A percentile compares a stretch with the other conserved stretches of the same genome.
These are phyloP conservation scores for Melanogrammus aeglefinus DNA, from an alignment of 2,797 vertebrate genomes.

Conservation along the genomic window DNA sequence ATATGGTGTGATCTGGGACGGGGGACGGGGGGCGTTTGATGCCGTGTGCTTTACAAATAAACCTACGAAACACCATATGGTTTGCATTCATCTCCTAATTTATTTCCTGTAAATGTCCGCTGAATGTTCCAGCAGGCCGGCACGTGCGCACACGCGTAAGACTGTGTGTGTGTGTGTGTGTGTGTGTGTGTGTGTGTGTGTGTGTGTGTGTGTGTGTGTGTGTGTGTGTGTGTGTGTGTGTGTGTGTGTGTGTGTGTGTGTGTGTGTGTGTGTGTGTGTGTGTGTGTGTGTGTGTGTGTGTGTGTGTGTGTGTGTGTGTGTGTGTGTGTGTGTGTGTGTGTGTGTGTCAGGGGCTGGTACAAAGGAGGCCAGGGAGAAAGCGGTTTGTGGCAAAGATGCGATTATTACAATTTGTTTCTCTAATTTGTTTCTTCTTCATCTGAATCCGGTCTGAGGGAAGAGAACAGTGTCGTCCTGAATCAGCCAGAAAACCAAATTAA, in stretches of 20 bases:
- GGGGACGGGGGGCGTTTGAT: constrained; percentile 92
- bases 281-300: constrained; percentile 53
- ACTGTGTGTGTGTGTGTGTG: background rate
- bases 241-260: no score
- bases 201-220: background rate
- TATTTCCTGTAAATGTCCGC: constrained; percentile 99
- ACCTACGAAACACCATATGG: constrained; percentile 94
- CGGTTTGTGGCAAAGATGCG: constrained; percentile 85
- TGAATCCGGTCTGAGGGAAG: constrained; percentile 44
- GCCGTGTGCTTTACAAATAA: constrained; percentile 97
- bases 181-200: constrained; percentile 69
- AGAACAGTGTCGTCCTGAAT: constrained; percentile 16
- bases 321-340: constrained; percentile 2
- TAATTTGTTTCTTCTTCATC: constrained; percentile 38
- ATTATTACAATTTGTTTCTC: constrained; percentile 82
- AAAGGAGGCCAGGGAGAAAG: constrained; percentile 75
- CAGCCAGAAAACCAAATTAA: constrained; percentile 62
- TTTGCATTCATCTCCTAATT: constrained; percentile 99
- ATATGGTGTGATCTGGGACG: constrained; percentile 94
- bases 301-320: constrained; percentile 51
- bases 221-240: constrained; percentile 50
- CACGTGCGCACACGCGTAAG: constrained; percentile 75
- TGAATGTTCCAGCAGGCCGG: constrained; percentile 91
- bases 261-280: constrained; percentile 65
- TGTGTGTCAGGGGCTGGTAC: constrained; percentile 83